phyloP scores from a whole-genome alignment of 2,113 vertebrate genomes.

The Bos indicus region DNA sequence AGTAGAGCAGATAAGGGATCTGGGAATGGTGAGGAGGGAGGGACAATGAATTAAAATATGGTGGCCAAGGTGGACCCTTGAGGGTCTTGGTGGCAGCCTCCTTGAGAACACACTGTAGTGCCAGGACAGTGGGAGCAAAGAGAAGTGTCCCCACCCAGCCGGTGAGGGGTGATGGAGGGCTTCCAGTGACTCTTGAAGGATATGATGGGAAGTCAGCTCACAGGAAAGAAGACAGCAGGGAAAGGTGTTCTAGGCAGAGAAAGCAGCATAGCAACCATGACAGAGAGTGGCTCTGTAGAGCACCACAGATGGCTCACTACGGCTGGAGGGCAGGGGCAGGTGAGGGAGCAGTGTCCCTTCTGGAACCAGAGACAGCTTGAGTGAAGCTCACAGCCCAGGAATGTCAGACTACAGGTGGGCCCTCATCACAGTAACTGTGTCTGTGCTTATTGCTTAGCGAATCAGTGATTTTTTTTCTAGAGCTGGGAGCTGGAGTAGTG shows the following conservation, averaged over 20 bases:
- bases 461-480: background rate
- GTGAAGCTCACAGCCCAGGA: background rate
- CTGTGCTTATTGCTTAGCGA: background rate
- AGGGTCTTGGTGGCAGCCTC: background rate
- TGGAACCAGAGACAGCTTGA: background rate
- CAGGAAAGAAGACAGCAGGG: background rate
- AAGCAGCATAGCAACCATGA: too few relatives aligned
- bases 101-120: background rate
- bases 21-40: background rate
- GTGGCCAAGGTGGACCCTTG: background rate
- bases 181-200: background rate
- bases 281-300: background rate
- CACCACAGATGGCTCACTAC: background rate
- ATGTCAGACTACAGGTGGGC: background rate
- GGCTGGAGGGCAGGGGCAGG: background rate
- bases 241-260: background rate
- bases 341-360: background rate
- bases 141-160: background rate
- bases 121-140: background rate
- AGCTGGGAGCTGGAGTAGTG: background rate
- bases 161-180: background rate
- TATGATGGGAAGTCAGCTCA: background rate
- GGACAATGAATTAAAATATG: background rate
- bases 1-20: background rate
- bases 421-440: background rate